Conservation (phyloP, 1,140 invertebrate genomes). For the Drosophila mojavensis region DNA sequence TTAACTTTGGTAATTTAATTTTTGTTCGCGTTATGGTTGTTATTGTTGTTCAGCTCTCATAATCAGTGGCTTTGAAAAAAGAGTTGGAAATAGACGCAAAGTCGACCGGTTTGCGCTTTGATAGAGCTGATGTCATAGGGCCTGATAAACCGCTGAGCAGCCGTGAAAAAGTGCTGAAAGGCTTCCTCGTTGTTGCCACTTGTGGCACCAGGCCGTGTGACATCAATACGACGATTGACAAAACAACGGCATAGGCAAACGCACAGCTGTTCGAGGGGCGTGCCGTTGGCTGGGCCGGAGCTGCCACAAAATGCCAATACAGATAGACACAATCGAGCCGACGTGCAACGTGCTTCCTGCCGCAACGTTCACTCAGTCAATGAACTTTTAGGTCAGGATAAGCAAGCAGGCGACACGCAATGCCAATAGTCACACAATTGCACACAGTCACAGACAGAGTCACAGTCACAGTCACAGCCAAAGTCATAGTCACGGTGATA, state of each 20-base stretch:
- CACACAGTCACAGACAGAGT: not conserved
- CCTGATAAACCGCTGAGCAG: conserved; percentile 3
- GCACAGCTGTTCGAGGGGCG: conserved; percentile 50
- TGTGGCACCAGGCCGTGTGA: conserved; percentile 55
- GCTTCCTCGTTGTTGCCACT: conserved; percentile 43
- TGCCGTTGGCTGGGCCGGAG: not conserved
- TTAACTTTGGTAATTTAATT: conserved; percentile 48
- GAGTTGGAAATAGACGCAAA: conserved; percentile 40
- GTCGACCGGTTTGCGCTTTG: conserved; percentile 69
- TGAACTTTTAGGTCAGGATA: conserved; percentile 71
- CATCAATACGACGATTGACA: conserved; percentile 70
- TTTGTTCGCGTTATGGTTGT: conserved; percentile 10
- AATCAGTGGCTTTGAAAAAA: conserved; percentile 67
- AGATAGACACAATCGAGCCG: conserved; percentile 18
- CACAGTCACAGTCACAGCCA: no score
- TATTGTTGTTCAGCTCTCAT: conserved; percentile 28
- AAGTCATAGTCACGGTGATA: not conserved
- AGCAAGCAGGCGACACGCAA: conserved; percentile 56
- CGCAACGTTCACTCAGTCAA: conserved; percentile 61
- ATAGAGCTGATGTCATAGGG: conserved; percentile 75
- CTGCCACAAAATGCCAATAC: conserved; percentile 63
- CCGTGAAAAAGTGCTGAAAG: conserved; percentile 35
- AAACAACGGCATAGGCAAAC: conserved; percentile 53
- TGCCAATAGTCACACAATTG: conserved; percentile 5
- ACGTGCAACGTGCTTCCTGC: conserved; percentile 24